Conservation (phyloP, 2,113 vertebrate species). For the Sander lucioperca region DNA sequence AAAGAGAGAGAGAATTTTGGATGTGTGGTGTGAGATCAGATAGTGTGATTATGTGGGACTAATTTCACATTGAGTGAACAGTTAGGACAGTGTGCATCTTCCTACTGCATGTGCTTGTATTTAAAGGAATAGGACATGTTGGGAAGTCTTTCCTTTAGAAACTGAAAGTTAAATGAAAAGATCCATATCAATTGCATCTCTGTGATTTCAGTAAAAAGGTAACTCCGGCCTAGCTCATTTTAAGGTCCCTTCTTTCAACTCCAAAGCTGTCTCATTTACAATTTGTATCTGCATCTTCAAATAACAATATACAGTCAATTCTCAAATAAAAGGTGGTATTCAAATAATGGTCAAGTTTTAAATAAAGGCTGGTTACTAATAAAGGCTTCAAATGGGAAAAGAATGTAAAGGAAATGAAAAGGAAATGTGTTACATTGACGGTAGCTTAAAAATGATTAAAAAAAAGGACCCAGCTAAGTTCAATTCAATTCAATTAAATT, state of each 20-base stretch:
- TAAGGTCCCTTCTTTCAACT: too few relatives aligned
- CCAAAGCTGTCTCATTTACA: neutral
- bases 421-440: too few relatives aligned
- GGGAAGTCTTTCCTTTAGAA: neutral
- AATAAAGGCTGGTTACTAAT: neutral
- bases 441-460: too few relatives aligned
- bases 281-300: neutral
- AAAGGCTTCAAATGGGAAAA: too few relatives aligned
- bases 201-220: neutral
- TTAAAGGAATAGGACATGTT: neutral
- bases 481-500: too few relatives aligned
- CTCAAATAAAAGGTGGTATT: neutral
- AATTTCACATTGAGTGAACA: neutral
- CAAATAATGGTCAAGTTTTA: neutral
- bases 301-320: neutral
- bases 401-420: too few relatives aligned
- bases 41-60: neutral
- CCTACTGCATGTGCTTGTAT: neutral
- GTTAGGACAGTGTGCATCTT: neutral
- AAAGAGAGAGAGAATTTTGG: neutral
- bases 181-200: neutral
- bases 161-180: neutral
- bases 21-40: conserved; percentile 5
- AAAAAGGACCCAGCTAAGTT: too few relatives aligned
- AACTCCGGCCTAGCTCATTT: neutral